Base-by-base conservation (phyloP, 2,797 vertebrate species). In the Oceanodroma leucorhoa region DNA sequence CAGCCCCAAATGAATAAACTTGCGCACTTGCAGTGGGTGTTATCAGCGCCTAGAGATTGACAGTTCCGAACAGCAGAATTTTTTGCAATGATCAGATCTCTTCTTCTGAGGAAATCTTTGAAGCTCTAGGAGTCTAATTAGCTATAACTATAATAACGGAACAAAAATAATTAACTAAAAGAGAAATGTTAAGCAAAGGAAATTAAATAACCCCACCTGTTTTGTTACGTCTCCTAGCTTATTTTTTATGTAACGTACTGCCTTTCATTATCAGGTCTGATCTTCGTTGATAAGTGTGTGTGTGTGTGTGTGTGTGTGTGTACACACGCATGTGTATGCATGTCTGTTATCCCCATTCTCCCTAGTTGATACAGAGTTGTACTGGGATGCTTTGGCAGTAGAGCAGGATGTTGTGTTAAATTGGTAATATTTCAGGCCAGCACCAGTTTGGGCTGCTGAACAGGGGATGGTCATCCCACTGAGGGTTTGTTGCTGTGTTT, bases 301-400 rank as follows among this genome's bases (percentile, higher is more conserved):
- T 65, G 34, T 65, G 34, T 14, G 20, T 2, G 4, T 32, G 36
- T 36, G 23, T 65, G 34, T 65, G 34, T 14, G 21, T 9, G 8
- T 3, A 26, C 16, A 6, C 18, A 5, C 0, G 1, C 5, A 3
- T 2, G 0, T 36, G 21, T 26, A 7, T 20, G 20, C 51, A 1
- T 45, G 26, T 48, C 22, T 83, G 0, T 43, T 80, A 22, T 9
- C 65, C n/a, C 41, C 26, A 10, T 70, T 88, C 41, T 45, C 30
- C 29, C 50, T 46, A 32, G 41, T 2, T 76, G 32, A 16, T 67
- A 43, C 5, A 38, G 41, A 38, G n/a, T 46, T 79, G 30, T 87
- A 30, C 73, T 57, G 70, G 38, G 2, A 6, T 67, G 84, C 45
- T 93, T 81, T 78, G 61, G 29, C 22, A 15, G 36, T 61, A 79